These are phyloP conservation scores for Pomacea canaliculata DNA, from an alignment of 2,888 invertebrate genomes.

Conservation along the genomic window DNA sequence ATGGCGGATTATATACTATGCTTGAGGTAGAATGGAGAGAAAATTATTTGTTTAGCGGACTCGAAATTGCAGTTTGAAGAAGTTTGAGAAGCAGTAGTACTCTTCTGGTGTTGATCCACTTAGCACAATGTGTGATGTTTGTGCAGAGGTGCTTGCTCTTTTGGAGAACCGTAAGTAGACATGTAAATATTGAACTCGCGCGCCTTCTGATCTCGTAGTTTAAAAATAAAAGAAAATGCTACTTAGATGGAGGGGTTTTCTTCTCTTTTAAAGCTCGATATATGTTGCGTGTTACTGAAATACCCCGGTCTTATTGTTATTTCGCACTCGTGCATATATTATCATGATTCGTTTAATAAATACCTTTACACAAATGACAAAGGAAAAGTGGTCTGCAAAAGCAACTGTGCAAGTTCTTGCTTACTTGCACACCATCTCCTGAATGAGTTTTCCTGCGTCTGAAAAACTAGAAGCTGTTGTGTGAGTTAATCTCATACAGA, in stretches of 20 bases:
- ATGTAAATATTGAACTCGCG: conserved; percentile 19
- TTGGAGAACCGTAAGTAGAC: conserved; percentile 83
- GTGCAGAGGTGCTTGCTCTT: conserved; percentile 92
- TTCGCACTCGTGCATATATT: too few species aligned
- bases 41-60: not conserved
- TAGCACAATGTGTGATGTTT: conserved; percentile 87
- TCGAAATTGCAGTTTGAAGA: not conserved
- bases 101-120: not conserved
- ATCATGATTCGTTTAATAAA: too few species aligned
- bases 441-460: not conserved
- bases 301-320: too few species aligned
- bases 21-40: not conserved
- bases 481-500: too few species aligned
- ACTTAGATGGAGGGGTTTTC: too few species aligned
- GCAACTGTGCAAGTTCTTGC: not conserved
- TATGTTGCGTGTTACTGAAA: too few species aligned
- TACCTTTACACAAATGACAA: too few species aligned
- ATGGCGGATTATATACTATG: not conserved
- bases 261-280: too few species aligned
- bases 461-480: too few species aligned
- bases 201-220: conserved; percentile 2
- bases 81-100: too few species aligned
- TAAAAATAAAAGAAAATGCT: too few species aligned
- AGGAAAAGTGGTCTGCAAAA: not conserved
- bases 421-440: not conserved